These are phyloP conservation scores for Callospermophilus lateralis DNA, from an alignment of 2,113 vertebrate genomes.

Conservation along the genomic window DNA sequence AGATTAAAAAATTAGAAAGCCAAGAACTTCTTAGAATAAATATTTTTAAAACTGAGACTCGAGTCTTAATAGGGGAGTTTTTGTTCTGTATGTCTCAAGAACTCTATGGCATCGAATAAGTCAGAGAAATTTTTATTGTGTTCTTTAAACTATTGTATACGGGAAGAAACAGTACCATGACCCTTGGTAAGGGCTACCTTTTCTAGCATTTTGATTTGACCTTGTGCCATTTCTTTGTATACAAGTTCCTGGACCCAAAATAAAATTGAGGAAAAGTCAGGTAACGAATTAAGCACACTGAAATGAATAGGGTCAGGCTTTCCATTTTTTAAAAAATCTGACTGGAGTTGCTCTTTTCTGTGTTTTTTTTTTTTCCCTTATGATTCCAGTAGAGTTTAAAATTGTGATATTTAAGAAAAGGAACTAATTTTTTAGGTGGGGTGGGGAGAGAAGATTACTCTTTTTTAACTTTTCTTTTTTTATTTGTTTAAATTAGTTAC, in stretches of 20 bases:
- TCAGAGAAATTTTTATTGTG: slow-evolving; percentile 25
- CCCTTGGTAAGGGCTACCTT: slow-evolving; percentile 45
- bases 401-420: slow-evolving; percentile 39
- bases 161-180: slow-evolving; percentile 19
- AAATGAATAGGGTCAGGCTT: slow-evolving; percentile 55
- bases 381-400: slow-evolving; percentile 41
- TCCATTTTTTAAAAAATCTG: slow-evolving; percentile 58
- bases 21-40: slow-evolving; percentile 10
- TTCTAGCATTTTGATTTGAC: slow-evolving; percentile 69
- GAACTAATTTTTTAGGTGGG: neutral
- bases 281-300: slow-evolving; percentile 53
- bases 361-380: neutral
- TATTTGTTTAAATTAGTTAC: too few species aligned
- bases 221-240: slow-evolving; percentile 56
- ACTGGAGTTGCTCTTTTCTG: slow-evolving; percentile 60
- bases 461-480: neutral
- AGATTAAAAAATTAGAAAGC: neutral
- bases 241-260: slow-evolving; percentile 35
- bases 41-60: neutral
- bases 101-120: slow-evolving; percentile 36
- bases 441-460: neutral
- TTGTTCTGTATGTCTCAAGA: slow-evolving; percentile 44
- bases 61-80: neutral
- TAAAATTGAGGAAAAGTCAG: slow-evolving; percentile 38
- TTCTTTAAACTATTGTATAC: slow-evolving; percentile 44